Percentiles rank a stretch among this genome's conserved stretches.
Evolutionary conservation across 2,888 invertebrate species (phyloP).

Genomic region (Melanostoma mellinum): DNA sequence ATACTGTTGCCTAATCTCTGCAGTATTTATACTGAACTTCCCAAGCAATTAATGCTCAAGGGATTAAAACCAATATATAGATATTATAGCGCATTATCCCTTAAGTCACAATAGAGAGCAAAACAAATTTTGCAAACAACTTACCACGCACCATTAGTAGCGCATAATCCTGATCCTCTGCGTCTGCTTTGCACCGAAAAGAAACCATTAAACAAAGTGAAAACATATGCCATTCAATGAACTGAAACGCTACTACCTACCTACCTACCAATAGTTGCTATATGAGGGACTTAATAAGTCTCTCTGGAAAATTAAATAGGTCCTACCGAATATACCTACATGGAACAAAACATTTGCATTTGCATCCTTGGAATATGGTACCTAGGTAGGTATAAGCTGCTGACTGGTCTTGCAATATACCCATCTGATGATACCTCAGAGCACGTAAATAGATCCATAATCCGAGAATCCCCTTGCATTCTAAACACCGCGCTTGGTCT

Average conservation of each 20-base stretch:
- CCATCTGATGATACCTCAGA: constrained; percentile 30
- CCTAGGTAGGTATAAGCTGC: constrained; percentile 20
- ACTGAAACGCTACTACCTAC: constrained; percentile 26
- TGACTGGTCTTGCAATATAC: not conserved
- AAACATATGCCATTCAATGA: constrained; percentile 59
- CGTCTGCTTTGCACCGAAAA: not conserved
- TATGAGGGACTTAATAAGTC: constrained; percentile 46
- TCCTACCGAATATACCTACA: constrained; percentile 25
- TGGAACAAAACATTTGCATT: constrained; percentile 35
- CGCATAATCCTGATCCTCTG: constrained; percentile 64
- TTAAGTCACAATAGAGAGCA: constrained; percentile 76
- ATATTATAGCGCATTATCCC: constrained; percentile 78
- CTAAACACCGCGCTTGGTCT: constrained; percentile 4
- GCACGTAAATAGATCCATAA: constrained; percentile 53
- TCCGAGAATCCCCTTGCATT: constrained; percentile 10
- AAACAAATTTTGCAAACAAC: constrained; percentile 80
- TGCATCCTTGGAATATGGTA: constrained; percentile 25
- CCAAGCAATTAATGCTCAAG: constrained; percentile 63
- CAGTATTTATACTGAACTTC: constrained; percentile 37
- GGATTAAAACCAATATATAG: constrained; percentile 66
- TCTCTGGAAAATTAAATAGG: constrained; percentile 63
- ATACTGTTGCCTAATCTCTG: constrained; percentile 40
- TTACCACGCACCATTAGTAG: constrained; percentile 74
- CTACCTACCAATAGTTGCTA: not conserved
- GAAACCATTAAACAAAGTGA: constrained; percentile 23